Percentiles rank a stretch among this genome's conserved stretches.
Evolutionary conservation across 1,140 invertebrate species (phyloP).

Genomic region (Ruditapes philippinarum): DNA sequence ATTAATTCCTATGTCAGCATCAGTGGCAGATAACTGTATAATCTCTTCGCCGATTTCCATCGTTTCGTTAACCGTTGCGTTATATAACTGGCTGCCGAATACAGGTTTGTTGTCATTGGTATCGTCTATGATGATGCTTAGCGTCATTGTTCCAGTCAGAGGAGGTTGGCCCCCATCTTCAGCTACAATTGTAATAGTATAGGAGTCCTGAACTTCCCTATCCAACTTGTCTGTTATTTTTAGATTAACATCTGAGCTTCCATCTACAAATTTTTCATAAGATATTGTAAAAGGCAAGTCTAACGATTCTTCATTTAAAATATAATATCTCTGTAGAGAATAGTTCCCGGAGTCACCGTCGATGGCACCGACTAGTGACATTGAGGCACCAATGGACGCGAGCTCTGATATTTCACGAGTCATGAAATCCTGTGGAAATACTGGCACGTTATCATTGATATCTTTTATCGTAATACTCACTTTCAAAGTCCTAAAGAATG

Average conservation of each 20-base stretch:
- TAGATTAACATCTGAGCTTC: constrained; percentile 75
- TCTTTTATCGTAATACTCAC: constrained; percentile 92
- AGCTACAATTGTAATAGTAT: constrained; percentile 95
- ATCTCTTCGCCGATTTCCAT: constrained; percentile 68
- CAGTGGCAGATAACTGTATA: constrained; percentile 75
- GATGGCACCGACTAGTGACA: constrained; percentile 73
- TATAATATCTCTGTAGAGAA: constrained; percentile 75
- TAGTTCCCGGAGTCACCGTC: constrained; percentile 77
- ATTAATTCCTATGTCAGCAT: constrained; percentile 80
- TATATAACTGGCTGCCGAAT: constrained; percentile 87
- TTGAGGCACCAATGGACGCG: constrained; percentile 63
- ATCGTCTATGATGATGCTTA: constrained; percentile 89
- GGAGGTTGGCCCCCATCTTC: constrained; percentile 94
- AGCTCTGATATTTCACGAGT: constrained; percentile 74
- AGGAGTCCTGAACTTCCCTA: constrained; percentile 95
- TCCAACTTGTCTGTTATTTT: constrained; percentile 89
- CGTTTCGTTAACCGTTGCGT: constrained; percentile 92
- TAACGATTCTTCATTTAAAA: constrained; percentile 38
- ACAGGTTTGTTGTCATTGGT: constrained; percentile 97
- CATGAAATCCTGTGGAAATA: constrained; percentile 89
- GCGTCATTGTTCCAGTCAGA: constrained; percentile 87
- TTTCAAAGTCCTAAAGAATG: constrained; percentile 84
- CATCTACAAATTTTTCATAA: constrained; percentile 71
- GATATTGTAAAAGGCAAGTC: constrained; percentile 73
- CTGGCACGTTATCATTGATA: constrained; percentile 96